Evolutionary conservation across 2,113 vertebrate genomes (phyloP).

Genomic region (Mohoua ochrocephala): DNA sequence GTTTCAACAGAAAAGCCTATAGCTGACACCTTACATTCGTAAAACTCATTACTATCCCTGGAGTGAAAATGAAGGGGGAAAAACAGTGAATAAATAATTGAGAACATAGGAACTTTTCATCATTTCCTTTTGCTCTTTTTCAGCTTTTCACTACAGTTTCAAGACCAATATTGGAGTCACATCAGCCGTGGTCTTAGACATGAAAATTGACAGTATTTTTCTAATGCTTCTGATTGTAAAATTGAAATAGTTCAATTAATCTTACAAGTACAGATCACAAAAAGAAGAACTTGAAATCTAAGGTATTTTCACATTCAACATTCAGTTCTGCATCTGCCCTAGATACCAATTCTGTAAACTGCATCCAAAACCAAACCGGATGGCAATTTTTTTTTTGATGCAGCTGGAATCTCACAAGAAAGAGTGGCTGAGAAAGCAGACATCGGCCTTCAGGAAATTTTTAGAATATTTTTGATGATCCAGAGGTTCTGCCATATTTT

Average conservation of each 20-base stretch:
- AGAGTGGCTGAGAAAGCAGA: background rate
- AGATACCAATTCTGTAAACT: background rate
- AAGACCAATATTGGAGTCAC: constrained; percentile 30
- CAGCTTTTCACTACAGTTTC: constrained; percentile 44
- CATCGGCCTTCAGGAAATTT: background rate
- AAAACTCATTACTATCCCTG: constrained; percentile 69
- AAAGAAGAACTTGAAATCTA: background rate
- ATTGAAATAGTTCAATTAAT: background rate
- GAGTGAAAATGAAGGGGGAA: constrained; percentile 41
- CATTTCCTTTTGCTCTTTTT: constrained; percentile 50
- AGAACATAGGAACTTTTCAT: constrained; percentile 60
- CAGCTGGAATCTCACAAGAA: background rate
- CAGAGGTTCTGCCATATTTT: background rate
- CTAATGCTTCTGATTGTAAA: background rate
- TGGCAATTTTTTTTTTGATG: background rate
- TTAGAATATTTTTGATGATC: background rate
- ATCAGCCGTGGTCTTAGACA: constrained; percentile 15
- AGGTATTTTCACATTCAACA: background rate
- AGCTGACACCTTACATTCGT: constrained; percentile 70
- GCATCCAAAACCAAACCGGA: background rate
- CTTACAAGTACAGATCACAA: background rate
- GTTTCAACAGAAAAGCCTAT: constrained; percentile 60
- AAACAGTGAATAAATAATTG: constrained; percentile 70
- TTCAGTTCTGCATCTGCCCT: background rate
- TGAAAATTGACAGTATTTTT: background rate